phyloP scores from a whole-genome alignment of 1,140 invertebrate genomes.

The Catajapyx aquilonaris region DNA sequence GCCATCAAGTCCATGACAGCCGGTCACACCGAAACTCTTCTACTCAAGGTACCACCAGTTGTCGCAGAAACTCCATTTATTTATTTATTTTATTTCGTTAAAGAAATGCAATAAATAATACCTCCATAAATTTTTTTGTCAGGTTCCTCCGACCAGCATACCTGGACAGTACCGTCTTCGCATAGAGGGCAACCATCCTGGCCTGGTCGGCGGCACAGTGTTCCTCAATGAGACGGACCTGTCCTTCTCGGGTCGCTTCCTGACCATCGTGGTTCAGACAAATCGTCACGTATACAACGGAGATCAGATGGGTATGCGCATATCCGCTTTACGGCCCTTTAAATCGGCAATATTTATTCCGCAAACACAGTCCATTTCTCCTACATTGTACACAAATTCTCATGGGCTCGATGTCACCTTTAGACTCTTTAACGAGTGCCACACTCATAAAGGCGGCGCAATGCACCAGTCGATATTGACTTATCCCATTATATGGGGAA shows the following conservation, averaged over 20 bases:
- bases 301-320: constrained; percentile 21
- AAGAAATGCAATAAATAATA: no score
- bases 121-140: constrained; percentile 2
- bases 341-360: no score
- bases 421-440: no score
- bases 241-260: constrained; percentile 21
- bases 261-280: constrained; percentile 25
- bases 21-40: constrained; percentile 15
- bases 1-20: constrained; percentile 12
- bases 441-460: no score
- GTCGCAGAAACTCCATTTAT: background rate
- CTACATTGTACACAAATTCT: no score
- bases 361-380: no score
- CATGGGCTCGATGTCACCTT: no score
- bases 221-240: constrained; percentile 20
- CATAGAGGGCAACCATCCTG: constrained; percentile 20
- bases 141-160: constrained; percentile 17
- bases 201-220: constrained; percentile 19
- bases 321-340: no score
- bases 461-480: no score
- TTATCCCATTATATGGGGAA: no score
- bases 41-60: constrained; percentile 17
- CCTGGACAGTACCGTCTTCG: constrained; percentile 20
- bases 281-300: constrained; percentile 23
- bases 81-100: background rate